Evolutionary conservation across 2,888 invertebrate species (phyloP).

Genomic region (Gastrophysa polygoni): DNA sequence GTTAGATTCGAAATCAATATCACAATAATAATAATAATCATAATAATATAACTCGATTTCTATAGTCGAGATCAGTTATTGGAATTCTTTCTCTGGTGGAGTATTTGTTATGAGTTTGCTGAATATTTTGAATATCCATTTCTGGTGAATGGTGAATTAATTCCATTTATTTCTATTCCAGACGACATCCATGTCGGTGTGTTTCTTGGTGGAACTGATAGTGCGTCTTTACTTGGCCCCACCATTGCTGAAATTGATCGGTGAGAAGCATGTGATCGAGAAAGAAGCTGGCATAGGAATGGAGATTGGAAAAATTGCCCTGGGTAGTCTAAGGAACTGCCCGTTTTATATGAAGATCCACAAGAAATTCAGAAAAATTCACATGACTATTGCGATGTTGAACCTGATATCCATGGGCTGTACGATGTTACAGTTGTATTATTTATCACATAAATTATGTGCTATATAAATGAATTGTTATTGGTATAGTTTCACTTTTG

Average conservation of each 20-base stretch:
- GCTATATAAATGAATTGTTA: constrained; percentile 28
- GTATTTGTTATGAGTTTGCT: too few relatives aligned
- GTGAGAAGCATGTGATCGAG: constrained; percentile 77
- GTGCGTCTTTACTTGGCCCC: constrained; percentile 80
- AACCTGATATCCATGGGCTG: constrained; percentile 75
- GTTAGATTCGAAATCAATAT: too few relatives aligned
- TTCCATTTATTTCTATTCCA: constrained; percentile 59
- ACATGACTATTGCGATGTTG: constrained; percentile 79
- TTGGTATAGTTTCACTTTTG: constrained; percentile 15
- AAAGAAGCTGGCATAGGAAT: constrained; percentile 76
- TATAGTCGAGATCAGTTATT: too few relatives aligned
- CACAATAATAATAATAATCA: too few relatives aligned
- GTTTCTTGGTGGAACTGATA: constrained; percentile 75
- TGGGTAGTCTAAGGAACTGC: constrained; percentile 75
- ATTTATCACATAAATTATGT: constrained; percentile 58
- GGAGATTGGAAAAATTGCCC: constrained; percentile 76
- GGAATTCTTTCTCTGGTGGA: not conserved
- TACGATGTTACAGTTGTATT: constrained; percentile 71
- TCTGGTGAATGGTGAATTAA: not conserved
- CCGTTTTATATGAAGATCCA: constrained; percentile 80
- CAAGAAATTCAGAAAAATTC: constrained; percentile 74
- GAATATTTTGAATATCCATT: too few relatives aligned
- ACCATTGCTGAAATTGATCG: constrained; percentile 74
- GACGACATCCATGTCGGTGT: constrained; percentile 68
- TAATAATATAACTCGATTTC: too few relatives aligned